A percentile compares a stretch with the other conserved stretches of the same genome.
Evolutionary conservation across 2,113 vertebrate genomes (phyloP).

Genomic region (Sitta europaea): DNA sequence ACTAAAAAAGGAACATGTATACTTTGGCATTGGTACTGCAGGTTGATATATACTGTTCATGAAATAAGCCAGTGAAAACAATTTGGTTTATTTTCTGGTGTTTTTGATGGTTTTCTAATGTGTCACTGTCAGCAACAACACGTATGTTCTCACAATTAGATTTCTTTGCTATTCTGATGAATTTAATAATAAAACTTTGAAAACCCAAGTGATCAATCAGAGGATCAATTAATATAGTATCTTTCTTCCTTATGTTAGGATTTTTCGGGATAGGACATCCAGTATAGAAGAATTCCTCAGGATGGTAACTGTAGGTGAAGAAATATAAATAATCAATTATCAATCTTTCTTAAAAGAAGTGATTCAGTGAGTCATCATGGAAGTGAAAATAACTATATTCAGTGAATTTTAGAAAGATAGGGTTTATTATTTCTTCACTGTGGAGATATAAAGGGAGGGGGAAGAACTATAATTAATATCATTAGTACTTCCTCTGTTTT

Average conservation of each 20-base stretch:
- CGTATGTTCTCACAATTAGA: neutral
- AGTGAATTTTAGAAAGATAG: neutral
- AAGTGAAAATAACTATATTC: neutral
- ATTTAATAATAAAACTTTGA: neutral
- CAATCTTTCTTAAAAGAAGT: neutral
- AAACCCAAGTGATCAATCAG: neutral
- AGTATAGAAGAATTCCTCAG: neutral
- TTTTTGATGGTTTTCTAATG: neutral
- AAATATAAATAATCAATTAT: neutral
- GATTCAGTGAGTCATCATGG: neutral
- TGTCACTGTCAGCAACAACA: neutral
- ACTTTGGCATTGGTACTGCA: neutral
- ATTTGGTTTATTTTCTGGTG: neutral
- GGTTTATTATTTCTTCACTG: neutral
- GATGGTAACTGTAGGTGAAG: neutral
- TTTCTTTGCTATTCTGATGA: neutral
- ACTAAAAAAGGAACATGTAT: neutral
- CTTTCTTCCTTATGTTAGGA: neutral
- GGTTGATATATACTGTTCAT: neutral
- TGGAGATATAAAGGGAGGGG: neutral
- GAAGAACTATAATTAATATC: conserved; percentile 19
- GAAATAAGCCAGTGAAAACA: neutral
- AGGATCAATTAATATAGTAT: neutral
- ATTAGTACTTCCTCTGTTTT: neutral
- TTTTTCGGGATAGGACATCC: neutral